Conservation (phyloP, 1,140 invertebrate genomes). For the Platorchestia sp. region DNA sequence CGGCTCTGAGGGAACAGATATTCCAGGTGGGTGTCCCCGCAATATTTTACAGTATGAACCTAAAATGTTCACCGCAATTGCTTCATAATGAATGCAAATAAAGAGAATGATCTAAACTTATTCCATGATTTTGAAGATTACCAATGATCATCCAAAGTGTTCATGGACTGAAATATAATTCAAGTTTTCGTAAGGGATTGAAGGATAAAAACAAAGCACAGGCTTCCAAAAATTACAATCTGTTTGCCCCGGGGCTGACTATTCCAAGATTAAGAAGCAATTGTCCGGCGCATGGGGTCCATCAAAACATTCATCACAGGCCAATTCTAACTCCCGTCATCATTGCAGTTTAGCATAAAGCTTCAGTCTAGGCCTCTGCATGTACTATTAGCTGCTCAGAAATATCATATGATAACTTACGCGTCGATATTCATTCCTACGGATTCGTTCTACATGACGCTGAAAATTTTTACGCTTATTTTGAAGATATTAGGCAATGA, state of each 20-base stretch:
- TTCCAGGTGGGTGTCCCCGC: background rate
- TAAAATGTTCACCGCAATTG: no score
- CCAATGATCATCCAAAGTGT: no score
- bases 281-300: background rate
- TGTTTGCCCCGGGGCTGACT: background rate
- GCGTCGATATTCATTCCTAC: no score
- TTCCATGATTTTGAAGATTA: no score
- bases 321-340: background rate
- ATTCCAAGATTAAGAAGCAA: background rate
- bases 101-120: no score
- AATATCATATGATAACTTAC: no score
- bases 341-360: background rate
- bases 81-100: no score
- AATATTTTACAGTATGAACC: background rate
- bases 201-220: background rate
- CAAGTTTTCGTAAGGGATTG: background rate
- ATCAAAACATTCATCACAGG: background rate
- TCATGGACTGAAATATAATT: background rate
- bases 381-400: no score
- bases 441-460: no score
- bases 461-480: no score
- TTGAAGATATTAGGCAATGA: no score
- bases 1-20: background rate
- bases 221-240: background rate
- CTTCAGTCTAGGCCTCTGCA: background rate